phyloP scores from a whole-genome alignment of 2,797 vertebrate species.

The Microcaecilia unicolor region DNA sequence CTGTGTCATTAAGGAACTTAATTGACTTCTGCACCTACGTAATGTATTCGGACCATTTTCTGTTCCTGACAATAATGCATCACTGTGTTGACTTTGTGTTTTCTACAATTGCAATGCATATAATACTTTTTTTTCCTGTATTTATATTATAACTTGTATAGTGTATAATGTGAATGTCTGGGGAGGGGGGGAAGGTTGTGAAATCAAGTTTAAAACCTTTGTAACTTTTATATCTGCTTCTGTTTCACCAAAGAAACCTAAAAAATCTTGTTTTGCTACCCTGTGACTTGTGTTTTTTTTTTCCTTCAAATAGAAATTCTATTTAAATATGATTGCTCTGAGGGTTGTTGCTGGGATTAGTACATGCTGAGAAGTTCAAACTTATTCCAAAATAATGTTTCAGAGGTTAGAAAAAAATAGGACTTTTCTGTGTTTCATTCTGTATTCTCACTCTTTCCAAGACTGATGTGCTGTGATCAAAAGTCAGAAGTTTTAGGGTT shows the following conservation, averaged over 20 bases:
- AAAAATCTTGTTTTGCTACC: slow-evolving; percentile 58
- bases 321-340: too few relatives aligned
- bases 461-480: too few relatives aligned
- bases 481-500: too few relatives aligned
- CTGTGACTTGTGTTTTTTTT: slow-evolving; percentile 66
- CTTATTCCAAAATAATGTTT: too few relatives aligned
- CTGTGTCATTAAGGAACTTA: not conserved
- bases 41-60: not conserved
- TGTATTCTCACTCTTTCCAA: too few relatives aligned
- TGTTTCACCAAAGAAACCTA: slow-evolving; percentile 88
- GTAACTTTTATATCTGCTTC: slow-evolving; percentile 74
- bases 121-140: slow-evolving; percentile 75
- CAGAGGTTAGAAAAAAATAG: too few relatives aligned
- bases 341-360: too few relatives aligned
- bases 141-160: slow-evolving; percentile 86
- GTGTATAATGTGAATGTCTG: slow-evolving; percentile 90
- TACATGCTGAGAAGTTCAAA: too few relatives aligned
- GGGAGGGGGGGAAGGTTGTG: slow-evolving; percentile 70
- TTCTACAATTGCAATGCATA: slow-evolving; percentile 70
- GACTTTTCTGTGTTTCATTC: too few relatives aligned
- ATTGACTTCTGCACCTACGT: slow-evolving; percentile 2
- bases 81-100: slow-evolving; percentile 25
- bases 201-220: slow-evolving; percentile 66
- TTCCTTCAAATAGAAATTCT: slow-evolving; percentile 35
- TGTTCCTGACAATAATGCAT: slow-evolving; percentile 1